These are phyloP conservation scores for Drosophila nr. perissopoda DNA, from an alignment of 2,888 invertebrate species.

Conservation along the genomic window DNA sequence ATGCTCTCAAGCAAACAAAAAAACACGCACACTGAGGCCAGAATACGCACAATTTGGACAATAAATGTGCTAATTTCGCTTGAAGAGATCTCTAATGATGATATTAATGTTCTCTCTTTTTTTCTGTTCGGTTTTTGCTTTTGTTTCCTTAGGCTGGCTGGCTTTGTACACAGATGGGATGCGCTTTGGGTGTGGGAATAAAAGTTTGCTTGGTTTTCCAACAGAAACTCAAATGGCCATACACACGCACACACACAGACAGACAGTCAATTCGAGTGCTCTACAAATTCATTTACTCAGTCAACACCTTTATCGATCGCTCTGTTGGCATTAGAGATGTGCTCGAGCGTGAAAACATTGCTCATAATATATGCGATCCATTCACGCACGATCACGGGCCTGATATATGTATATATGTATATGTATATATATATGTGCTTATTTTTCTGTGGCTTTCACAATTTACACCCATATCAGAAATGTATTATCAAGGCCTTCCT, in stretches of 20 bases:
- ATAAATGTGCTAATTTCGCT: constrained; percentile 67
- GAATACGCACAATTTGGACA: constrained; percentile 52
- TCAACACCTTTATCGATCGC: constrained; percentile 46
- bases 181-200: constrained; percentile 12
- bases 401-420: neutral
- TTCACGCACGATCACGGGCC: constrained; percentile 16
- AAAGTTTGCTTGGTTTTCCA: constrained; percentile 33
- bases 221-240: constrained; percentile 52
- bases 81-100: constrained; percentile 23
- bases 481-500: constrained; percentile 16
- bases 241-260: constrained; percentile 5
- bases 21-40: constrained; percentile 19
- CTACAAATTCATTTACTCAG: constrained; percentile 55
- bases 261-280: constrained; percentile 26
- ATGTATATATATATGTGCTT: neutral
- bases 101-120: constrained; percentile 20
- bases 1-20: constrained; percentile 49
- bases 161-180: constrained; percentile 6
- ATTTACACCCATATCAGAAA: constrained; percentile 18
- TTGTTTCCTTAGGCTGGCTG: neutral
- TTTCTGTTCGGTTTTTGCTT: neutral
- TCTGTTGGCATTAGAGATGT: constrained; percentile 55
- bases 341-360: constrained; percentile 7
- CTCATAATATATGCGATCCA: constrained; percentile 10
- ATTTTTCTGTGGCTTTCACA: constrained; percentile 18